Conservation (phyloP, 2,888 invertebrate species). For the Euzophera pinguis region DNA sequence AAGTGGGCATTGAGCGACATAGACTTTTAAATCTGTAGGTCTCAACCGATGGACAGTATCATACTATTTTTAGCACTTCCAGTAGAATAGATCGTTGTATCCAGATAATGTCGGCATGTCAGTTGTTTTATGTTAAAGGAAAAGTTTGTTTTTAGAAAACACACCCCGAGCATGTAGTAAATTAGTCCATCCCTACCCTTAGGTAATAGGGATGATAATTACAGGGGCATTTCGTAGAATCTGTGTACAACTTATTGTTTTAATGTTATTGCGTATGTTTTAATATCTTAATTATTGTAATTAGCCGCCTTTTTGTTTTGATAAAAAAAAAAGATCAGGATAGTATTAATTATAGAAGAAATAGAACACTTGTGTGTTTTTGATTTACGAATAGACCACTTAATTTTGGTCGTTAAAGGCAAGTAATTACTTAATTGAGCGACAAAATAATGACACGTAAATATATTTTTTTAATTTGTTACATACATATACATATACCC, state of each 20-base stretch:
- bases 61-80: neutral
- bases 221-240: neutral
- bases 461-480: too few relatives aligned
- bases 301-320: neutral
- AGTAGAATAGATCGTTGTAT: neutral
- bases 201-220: slow-evolving; percentile 14
- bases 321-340: neutral
- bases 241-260: neutral
- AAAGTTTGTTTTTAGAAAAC: slow-evolving; percentile 15
- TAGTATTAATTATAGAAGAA: too few relatives aligned
- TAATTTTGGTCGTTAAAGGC: too few relatives aligned
- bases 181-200: slow-evolving; percentile 13
- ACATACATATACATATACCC: too few relatives aligned
- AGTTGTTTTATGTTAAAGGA: slow-evolving; percentile 35
- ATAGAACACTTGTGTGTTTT: too few relatives aligned
- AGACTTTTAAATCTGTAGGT: too few relatives aligned
- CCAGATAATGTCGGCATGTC: slow-evolving; percentile 43
- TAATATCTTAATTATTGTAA: neutral
- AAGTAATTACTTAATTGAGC: too few relatives aligned
- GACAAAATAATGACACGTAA: too few relatives aligned
- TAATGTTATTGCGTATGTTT: neutral
- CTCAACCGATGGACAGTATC: too few relatives aligned
- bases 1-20: too few relatives aligned
- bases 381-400: too few relatives aligned
- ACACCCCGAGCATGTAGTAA: slow-evolving; percentile 12